Base-by-base conservation (phyloP, 2,113 vertebrate genomes). In the Caracal caracal region DNA sequence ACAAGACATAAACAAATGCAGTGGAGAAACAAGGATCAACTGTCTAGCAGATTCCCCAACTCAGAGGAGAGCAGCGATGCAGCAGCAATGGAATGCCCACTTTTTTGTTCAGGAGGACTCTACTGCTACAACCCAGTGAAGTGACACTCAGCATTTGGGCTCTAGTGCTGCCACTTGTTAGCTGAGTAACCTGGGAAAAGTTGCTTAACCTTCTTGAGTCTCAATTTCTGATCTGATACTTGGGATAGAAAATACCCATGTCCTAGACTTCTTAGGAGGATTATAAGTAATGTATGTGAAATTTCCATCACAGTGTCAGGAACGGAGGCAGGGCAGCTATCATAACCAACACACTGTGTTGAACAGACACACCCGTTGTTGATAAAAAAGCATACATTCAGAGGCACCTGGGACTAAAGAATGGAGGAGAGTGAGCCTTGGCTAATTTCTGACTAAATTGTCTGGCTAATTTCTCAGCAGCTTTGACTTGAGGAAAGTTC, bases 361-460 rank as follows among this genome's bases (percentile, higher is more conserved):
- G 6, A 79, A 53, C 2, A 53, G 20, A 68, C 15, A 15, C 0
- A 7, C 1, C 7, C 20, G 4, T 15, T 93, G 79, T 26, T 84
- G 17, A 7, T 33, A 65, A 88, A 43, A 53, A 53, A 75, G 10
- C 65, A 43, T 24, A 24, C 65, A 24, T 10, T 5, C 81, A 90
- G 59, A 85, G 53, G 28, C 28, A 63, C 22, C 20, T 17, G 26
- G 33, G 51, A 13, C 43, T 51, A 30, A 53, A 51, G 35, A 20
- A 0, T 0, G 5, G 86, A 59, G 35, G 0, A 17, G 11, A 10
- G 3, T 24, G 6, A n/a, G 6, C 6, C 12, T 82, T 6, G 1
- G 26, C 17, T 20, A 12, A 30, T n/a, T 22, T 37, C 40, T 75
- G 71, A 26, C 19, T 71, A 59, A 59, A 37, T 22, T 71, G 33